Evolutionary conservation across 2,888 invertebrate genomes (phyloP).

Genomic region (Cheilosia vulpina): DNA sequence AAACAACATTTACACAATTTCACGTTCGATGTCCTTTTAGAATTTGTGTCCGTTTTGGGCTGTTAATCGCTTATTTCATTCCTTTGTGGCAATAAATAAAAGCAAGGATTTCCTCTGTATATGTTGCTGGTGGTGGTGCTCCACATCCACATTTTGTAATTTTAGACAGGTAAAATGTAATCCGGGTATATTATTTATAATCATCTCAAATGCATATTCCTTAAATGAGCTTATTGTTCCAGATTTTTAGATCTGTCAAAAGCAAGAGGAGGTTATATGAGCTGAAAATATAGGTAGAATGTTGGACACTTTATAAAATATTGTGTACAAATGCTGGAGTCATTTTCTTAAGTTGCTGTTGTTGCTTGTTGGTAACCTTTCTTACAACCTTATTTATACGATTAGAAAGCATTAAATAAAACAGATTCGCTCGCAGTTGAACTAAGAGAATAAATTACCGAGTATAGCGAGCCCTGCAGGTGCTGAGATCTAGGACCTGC

Average conservation of each 20-base stretch:
- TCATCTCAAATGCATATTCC: slow-evolving; percentile 15
- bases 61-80: slow-evolving; percentile 25
- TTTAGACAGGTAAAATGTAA: slow-evolving; percentile 26
- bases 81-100: slow-evolving; percentile 62
- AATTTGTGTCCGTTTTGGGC: slow-evolving; percentile 37
- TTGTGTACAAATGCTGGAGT: too few species aligned
- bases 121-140: slow-evolving; percentile 16
- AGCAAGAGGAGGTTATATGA: not conserved
- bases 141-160: slow-evolving; percentile 22
- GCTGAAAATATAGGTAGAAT: too few species aligned
- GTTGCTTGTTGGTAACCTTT: too few species aligned
- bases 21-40: slow-evolving; percentile 16
- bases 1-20: slow-evolving; percentile 35
- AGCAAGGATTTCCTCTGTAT: slow-evolving; percentile 45
- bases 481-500: too few species aligned
- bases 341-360: too few species aligned
- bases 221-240: slow-evolving; percentile 18
- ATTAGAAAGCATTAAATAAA: too few species aligned
- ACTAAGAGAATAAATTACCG: too few species aligned
- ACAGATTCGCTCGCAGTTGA: too few species aligned
- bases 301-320: too few species aligned
- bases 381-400: too few species aligned
- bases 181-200: slow-evolving; percentile 42
- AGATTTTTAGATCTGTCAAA: not conserved
- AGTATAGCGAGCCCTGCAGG: too few species aligned